These are phyloP conservation scores for Lytechinus pictus DNA, from an alignment of 35 echinoderm and acorn worm genomes.

Conservation along the genomic window DNA sequence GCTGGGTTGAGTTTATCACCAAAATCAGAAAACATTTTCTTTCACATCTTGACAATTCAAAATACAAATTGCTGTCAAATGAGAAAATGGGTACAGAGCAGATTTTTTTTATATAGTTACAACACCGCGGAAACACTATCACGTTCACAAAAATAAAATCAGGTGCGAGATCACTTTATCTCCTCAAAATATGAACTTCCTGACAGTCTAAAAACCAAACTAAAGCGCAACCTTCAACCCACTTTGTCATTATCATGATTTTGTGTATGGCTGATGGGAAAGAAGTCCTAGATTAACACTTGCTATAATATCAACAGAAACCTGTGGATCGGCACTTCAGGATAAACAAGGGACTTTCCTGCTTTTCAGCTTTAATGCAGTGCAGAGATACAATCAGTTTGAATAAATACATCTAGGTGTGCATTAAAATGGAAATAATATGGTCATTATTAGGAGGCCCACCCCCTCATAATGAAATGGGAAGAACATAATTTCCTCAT, in stretches of 20 bases:
- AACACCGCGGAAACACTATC: neutral
- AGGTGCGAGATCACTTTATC: slow-evolving; percentile 10
- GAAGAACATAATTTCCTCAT: neutral
- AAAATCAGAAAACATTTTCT: neutral
- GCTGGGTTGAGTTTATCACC: too few species aligned
- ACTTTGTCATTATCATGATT: slow-evolving; percentile 1
- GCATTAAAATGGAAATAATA: neutral
- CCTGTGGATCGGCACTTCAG: neutral
- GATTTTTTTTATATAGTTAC: neutral
- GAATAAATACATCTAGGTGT: neutral
- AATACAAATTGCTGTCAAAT: neutral
- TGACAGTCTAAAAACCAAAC: neutral
- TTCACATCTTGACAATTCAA: neutral
- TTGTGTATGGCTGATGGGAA: neutral
- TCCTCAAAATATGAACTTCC: neutral
- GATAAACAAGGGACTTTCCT: neutral
- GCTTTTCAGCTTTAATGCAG: neutral
- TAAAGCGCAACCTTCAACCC: slow-evolving; percentile 10
- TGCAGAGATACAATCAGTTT: neutral
- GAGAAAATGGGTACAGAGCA: neutral
- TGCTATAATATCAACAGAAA: neutral
- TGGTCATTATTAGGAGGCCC: neutral
- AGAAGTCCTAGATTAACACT: neutral
- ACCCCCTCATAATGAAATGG: neutral
- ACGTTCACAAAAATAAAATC: slow-evolving; percentile 5